phyloP scores from a whole-genome alignment of 2,888 invertebrate genomes.

The Lagria hirta region DNA sequence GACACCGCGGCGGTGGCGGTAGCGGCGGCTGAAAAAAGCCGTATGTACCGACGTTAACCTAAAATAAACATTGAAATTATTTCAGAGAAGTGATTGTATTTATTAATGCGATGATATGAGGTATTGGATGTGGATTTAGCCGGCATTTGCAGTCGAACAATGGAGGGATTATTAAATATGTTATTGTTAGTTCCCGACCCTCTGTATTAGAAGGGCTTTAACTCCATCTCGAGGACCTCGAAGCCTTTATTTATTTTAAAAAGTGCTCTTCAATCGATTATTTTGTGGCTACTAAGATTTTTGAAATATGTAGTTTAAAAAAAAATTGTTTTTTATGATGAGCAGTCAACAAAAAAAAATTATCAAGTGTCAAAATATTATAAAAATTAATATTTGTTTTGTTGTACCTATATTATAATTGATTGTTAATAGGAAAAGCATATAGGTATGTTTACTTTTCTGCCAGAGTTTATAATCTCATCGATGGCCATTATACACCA shows the following conservation, averaged over 20 bases:
- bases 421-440: no score
- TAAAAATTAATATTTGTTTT: no score
- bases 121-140: slow-evolving; percentile 45
- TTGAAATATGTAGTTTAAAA: no score
- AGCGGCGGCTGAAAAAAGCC: slow-evolving; percentile 19
- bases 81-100: slow-evolving; percentile 51
- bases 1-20: background rate
- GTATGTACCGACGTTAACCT: slow-evolving; percentile 38
- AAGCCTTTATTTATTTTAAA: slow-evolving; percentile 32
- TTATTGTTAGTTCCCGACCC: slow-evolving; percentile 42
- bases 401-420: no score
- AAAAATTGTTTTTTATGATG: no score
- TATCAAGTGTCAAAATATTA: no score
- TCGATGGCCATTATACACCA: no score
- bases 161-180: slow-evolving; percentile 47
- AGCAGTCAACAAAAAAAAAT: no score
- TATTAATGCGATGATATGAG: slow-evolving; percentile 50
- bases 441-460: no score
- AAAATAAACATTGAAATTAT: slow-evolving; percentile 55
- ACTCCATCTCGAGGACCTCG: slow-evolving; percentile 28
- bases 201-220: slow-evolving; percentile 31
- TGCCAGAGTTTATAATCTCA: slow-evolving; percentile 40
- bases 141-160: slow-evolving; percentile 44
- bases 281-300: no score
- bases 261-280: slow-evolving; percentile 26